Evolutionary conservation across 1,140 invertebrate genomes (phyloP), one percentile per base, ranked within the genome.

Genomic region (Palaemon carinicauda): DNA sequence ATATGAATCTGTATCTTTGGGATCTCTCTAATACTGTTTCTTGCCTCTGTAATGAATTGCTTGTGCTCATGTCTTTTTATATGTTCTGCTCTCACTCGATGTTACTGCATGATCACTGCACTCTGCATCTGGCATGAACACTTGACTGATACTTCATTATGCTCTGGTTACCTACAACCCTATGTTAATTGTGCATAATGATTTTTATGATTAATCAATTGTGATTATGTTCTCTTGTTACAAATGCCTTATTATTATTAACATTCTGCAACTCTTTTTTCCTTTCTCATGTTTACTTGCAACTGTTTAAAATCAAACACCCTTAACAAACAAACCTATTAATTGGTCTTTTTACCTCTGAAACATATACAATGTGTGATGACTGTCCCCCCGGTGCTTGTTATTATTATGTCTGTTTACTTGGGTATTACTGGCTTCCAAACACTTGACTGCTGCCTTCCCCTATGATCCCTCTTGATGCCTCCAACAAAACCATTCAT

Each of bases 361-460:
- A 85, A 84, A 85, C 82, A 86, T 50, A 53, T 73, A 86, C 52
- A 80, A 79, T 80, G 77, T 86, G 83, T 86, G 60, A 86, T 86
- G 77, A 86, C 83, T 86, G 83, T 86, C 77, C 80, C n/a, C 77
- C 83, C 53, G 83, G 83, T 86, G 83, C 83, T 71, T 86, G 83
- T 86, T 69, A 41, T 41, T 41, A 41, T 41, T 79, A 53, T 77
- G 24, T 73, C 82, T 86, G 82, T 86, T 65, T 71, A 73, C 75
- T 51, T 80, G 83, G 77, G 77, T 80, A 80, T 80, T 86, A 27
- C n/a, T 73, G 53, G 29, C 69, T 86, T 52, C 78, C 69, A 65
- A 56, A 86, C 83, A 86, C 83, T 79, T 86, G 83, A 86, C 60
- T 86, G 83, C 83, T 79, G 83, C 87, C 87, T 29, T 77, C 41